These are phyloP conservation scores for Galaxea fascicularis DNA, from an alignment of 92 coral and sea anemone species.

Conservation along the genomic window DNA sequence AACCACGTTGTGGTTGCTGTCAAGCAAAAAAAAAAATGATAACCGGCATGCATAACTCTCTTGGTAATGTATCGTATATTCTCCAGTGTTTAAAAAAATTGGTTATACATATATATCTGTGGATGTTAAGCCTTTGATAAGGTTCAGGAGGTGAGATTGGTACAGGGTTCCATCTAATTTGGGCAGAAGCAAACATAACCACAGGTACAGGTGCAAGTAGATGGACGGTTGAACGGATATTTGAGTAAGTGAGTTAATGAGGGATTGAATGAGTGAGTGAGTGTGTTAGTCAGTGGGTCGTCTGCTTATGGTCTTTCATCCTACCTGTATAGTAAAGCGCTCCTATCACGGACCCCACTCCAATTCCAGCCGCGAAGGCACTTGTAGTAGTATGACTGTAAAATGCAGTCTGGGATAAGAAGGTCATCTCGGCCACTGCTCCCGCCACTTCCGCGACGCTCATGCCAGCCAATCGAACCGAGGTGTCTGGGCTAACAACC, in stretches of 20 bases:
- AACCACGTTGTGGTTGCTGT: slow-evolving; percentile 49
- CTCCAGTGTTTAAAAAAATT: no score
- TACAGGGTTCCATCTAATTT: no score
- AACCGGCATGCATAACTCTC: no score
- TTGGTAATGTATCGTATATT: no score
- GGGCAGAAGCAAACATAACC: no score
- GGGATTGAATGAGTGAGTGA: no score
- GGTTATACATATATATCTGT: no score
- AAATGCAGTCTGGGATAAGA: slow-evolving; percentile 51
- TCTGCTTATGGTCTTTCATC: background rate
- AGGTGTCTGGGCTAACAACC: slow-evolving; percentile 18
- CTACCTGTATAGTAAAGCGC: slow-evolving; percentile 56
- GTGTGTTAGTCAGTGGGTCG: background rate
- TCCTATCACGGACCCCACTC: slow-evolving; percentile 43
- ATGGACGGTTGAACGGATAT: no score
- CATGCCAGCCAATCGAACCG: slow-evolving; percentile 43
- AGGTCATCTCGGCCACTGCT: slow-evolving; percentile 37
- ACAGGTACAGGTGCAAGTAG: no score
- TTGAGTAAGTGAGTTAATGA: no score
- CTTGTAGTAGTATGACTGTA: slow-evolving; percentile 43
- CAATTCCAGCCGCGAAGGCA: slow-evolving; percentile 56
- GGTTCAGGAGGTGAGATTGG: no score
- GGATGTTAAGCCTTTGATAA: no score
- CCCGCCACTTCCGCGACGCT: slow-evolving; percentile 40
- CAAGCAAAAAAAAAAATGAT: background rate